Percentiles rank a stretch among this genome's conserved stretches.
phyloP scores from a whole-genome alignment of 2,113 vertebrate genomes.

The Setophaga coronata region DNA sequence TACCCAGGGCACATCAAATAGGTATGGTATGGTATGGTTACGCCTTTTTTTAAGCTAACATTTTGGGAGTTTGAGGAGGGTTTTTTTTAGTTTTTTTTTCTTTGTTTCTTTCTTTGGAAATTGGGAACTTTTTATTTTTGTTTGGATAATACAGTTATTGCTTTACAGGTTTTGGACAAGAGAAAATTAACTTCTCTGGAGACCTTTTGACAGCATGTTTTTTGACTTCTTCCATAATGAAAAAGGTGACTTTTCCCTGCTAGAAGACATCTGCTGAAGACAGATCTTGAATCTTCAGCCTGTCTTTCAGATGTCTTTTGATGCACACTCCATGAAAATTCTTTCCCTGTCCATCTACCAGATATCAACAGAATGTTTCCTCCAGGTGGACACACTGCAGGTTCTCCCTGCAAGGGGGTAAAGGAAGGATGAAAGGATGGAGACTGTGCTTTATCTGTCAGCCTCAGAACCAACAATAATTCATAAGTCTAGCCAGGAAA shows the following conservation, averaged over 20 bases:
- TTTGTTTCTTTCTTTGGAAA: background rate
- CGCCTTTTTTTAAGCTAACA: background rate
- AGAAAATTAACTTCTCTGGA: background rate
- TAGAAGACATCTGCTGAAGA: background rate
- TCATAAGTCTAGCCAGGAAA: background rate
- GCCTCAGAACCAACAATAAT: background rate
- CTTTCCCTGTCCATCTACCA: background rate
- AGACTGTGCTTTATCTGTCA: background rate
- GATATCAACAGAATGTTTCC: background rate
- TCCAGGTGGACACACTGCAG: background rate
- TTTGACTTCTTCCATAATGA: background rate
- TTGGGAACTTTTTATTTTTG: background rate
- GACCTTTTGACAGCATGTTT: background rate
- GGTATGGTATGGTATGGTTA: background rate
- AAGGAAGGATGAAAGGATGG: background rate
- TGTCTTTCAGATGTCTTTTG: background rate
- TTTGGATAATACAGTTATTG: background rate
- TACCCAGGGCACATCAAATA: background rate
- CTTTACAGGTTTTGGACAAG: background rate
- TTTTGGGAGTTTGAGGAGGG: rapidly evolving
- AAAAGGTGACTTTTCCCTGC: background rate
- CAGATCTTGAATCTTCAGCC: background rate
- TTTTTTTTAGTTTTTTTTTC: rapidly evolving
- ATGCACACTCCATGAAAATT: background rate
- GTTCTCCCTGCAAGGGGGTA: background rate